Base-by-base conservation (phyloP, 2,888 invertebrate species). In the Temnothorax rugatulus region DNA sequence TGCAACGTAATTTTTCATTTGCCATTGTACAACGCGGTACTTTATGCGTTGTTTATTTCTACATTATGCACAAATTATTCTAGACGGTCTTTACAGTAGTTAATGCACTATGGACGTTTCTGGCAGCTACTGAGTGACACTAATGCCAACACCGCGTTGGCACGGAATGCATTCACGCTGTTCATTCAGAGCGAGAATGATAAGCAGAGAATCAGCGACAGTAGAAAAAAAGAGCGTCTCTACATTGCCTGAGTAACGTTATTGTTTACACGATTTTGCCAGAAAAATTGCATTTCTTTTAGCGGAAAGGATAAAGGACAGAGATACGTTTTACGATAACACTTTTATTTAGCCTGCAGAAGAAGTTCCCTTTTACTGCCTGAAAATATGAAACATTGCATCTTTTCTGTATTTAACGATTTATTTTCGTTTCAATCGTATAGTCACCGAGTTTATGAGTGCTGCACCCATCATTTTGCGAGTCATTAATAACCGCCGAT, bases 11-110 rank as follows among this genome's bases (percentile, higher is more conserved):
- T 52, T 63, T 77, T 63, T 76, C 18, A 52, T n/a, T 21, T 44
- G 13, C 41, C 41, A 25, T 77, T 76, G 61, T 75, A 50, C n/a
- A 75, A 61, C 47, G 18, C 75, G 50, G n/a, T 63, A 73, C 69
- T 89, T 77, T 29, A 71, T 54, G 68, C 63, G 69, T 86, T 88
- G 82, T 87, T 89, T 90, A 89, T 88, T 90, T 86, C 85, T 87
- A 84, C 82, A 79, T 85, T 82, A 84, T 63, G 81, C 73, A 85
- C 81, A 86, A 86, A 89, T 90, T 82, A 87, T 85, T 86, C 77
- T 87, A 75, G 75, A 84, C 68, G 83, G 76, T 86, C 86, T 90
- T 90, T 88, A 87, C 83, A 86, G 81, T 69, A 83, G 71, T 87
- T 75, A 85, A 84, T 84, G 90, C 86, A 86, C 82, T 87, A 83